Evolutionary conservation across 2,888 invertebrate species (phyloP).

Genomic region (Phrixothrix hirtus): DNA sequence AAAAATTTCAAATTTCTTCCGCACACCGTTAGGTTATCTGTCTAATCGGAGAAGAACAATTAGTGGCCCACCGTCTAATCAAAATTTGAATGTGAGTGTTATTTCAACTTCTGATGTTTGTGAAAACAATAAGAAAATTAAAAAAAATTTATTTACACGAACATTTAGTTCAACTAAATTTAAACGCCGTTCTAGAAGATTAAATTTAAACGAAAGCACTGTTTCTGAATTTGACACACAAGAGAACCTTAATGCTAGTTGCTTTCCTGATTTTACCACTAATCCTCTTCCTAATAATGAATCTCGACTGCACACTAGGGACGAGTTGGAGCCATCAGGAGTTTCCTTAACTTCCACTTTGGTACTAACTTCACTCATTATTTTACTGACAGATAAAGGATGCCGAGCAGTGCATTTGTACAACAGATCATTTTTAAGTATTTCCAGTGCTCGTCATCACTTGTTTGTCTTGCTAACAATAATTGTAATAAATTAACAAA

Average conservation of each 20-base stretch:
- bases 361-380: constrained; percentile 57
- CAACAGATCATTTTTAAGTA: too few relatives aligned
- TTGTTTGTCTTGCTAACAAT: neutral
- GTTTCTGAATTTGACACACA: constrained; percentile 43
- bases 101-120: constrained; percentile 48
- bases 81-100: constrained; percentile 49
- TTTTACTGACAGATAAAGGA: too few relatives aligned
- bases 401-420: too few relatives aligned
- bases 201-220: constrained; percentile 44
- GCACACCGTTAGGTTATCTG: constrained; percentile 52
- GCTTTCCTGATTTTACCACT: constrained; percentile 52
- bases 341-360: constrained; percentile 48
- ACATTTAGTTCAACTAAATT: constrained; percentile 53
- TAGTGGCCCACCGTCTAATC: constrained; percentile 44
- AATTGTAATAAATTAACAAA: constrained; percentile 32
- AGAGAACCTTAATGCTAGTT: constrained; percentile 49
- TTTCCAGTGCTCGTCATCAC: too few relatives aligned
- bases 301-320: constrained; percentile 41
- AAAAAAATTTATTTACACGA: constrained; percentile 50
- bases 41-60: constrained; percentile 52
- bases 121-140: constrained; percentile 39
- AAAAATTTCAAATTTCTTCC: constrained; percentile 50
- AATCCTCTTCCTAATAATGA: constrained; percentile 40
- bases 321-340: constrained; percentile 44
- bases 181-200: constrained; percentile 38